Evolutionary conservation across 92 coral and sea anemone species (phyloP).

Genomic region (Virgularia gustaviana): DNA sequence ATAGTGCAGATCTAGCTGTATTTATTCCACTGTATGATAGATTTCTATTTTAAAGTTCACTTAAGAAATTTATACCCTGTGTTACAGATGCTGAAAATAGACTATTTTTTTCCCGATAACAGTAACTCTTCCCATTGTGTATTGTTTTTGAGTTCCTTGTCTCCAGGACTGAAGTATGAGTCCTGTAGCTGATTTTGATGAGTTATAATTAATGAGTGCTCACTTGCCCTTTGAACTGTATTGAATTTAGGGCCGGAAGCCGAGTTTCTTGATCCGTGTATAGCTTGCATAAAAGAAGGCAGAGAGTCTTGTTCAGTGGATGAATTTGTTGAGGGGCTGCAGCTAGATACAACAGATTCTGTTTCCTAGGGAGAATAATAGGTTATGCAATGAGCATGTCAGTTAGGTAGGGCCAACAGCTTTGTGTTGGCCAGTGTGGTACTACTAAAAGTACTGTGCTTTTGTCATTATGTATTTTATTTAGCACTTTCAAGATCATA

Average conservation of each 20-base stretch:
- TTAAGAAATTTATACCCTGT: not conserved
- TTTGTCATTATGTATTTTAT: not conserved
- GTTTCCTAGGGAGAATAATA: not conserved
- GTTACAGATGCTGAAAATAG: not conserved
- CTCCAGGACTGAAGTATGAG: not conserved
- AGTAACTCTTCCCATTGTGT: not conserved
- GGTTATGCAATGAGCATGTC: not conserved
- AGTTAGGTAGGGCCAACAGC: not conserved
- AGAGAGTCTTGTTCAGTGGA: not conserved
- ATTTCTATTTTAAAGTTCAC: not conserved
- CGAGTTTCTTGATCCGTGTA: too few species aligned
- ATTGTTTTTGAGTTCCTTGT: not conserved
- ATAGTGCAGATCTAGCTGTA: not conserved
- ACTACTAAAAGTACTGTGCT: not conserved
- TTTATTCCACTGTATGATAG: not conserved
- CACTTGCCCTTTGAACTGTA: too few species aligned
- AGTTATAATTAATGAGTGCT: not conserved
- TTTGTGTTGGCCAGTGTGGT: not conserved
- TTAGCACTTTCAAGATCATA: not conserved
- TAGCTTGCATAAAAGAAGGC: not conserved
- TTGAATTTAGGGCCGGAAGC: too few species aligned
- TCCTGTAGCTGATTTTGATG: not conserved
- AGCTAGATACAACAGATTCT: not conserved
- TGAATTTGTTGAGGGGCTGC: not conserved
- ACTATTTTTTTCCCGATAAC: not conserved